Conservation (phyloP, 2,797 vertebrate species). For the Tenualosa thibaudeaui region DNA sequence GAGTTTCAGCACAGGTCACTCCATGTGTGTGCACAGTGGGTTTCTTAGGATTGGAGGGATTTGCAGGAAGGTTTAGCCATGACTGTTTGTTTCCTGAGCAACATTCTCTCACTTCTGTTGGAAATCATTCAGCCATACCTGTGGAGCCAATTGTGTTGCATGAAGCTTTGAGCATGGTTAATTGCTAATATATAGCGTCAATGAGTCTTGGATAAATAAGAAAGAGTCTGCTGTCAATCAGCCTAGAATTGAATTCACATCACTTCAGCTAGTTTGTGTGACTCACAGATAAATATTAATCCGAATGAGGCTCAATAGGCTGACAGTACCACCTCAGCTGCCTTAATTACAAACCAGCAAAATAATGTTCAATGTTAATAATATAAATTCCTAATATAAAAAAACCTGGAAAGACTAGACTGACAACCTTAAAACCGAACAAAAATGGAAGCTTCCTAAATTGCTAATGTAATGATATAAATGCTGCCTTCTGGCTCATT, state of each 20-base stretch:
- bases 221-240: slow-evolving; percentile 65
- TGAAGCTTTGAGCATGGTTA: slow-evolving; percentile 69
- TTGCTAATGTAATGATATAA: background rate
- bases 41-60: background rate
- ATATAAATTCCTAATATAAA: background rate
- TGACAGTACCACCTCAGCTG: background rate
- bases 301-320: slow-evolving; percentile 27
- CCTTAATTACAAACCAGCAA: background rate
- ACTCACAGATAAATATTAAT: slow-evolving; percentile 72
- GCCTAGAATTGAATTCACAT: slow-evolving; percentile 70
- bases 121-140: slow-evolving; percentile 61
- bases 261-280: slow-evolving; percentile 66
- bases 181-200: slow-evolving; percentile 62
- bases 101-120: slow-evolving; percentile 59
- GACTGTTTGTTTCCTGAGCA: background rate
- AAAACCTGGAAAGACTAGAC: background rate
- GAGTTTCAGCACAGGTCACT: background rate
- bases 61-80: background rate
- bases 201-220: slow-evolving; percentile 46
- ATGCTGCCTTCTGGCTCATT: background rate
- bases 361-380: background rate
- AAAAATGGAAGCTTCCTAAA: background rate
- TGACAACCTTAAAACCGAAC: background rate
- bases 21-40: background rate
- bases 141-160: slow-evolving; percentile 65